Evolutionary conservation across 2,113 vertebrate genomes (phyloP).

Genomic region (Bagarius yarrelli): DNA sequence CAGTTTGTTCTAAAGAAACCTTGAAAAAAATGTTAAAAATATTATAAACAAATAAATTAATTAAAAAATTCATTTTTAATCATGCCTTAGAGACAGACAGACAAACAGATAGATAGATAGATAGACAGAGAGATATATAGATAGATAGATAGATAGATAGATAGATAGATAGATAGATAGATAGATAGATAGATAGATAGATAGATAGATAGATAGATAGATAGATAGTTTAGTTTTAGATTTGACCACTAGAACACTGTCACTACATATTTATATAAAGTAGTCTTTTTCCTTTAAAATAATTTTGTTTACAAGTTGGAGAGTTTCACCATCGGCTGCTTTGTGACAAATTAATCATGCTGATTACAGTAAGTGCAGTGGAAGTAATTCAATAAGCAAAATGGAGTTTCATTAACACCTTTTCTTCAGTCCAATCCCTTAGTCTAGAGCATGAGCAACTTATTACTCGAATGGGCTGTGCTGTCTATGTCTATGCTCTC

Average conservation of each 20-base stretch:
- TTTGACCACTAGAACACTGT: too few species aligned
- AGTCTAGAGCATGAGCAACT: conserved; percentile 3
- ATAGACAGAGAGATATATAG: too few species aligned
- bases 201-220: too few species aligned
- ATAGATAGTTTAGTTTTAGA: too few species aligned
- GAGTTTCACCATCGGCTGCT: not conserved
- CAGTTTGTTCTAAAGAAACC: not conserved
- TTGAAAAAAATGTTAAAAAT: too few species aligned
- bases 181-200: too few species aligned
- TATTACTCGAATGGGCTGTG: conserved; percentile 25
- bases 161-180: too few species aligned
- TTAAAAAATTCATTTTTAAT: too few species aligned
- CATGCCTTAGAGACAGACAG: not conserved
- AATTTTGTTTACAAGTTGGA: not conserved
- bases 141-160: too few species aligned
- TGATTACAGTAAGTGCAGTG: conserved; percentile 48
- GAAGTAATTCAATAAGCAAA: conserved; percentile 47
- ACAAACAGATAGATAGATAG: not conserved
- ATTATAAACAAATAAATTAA: too few species aligned
- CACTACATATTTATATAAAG: not conserved
- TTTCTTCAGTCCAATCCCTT: conserved; percentile 41
- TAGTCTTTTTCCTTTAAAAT: not conserved
- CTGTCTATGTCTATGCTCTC: conserved; percentile 17
- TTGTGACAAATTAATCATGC: conserved; percentile 41
- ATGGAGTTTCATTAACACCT: conserved; percentile 49